These are phyloP conservation scores for Smutsia temminckii DNA, from an alignment of 2,797 vertebrate species.

Conservation along the genomic window DNA sequence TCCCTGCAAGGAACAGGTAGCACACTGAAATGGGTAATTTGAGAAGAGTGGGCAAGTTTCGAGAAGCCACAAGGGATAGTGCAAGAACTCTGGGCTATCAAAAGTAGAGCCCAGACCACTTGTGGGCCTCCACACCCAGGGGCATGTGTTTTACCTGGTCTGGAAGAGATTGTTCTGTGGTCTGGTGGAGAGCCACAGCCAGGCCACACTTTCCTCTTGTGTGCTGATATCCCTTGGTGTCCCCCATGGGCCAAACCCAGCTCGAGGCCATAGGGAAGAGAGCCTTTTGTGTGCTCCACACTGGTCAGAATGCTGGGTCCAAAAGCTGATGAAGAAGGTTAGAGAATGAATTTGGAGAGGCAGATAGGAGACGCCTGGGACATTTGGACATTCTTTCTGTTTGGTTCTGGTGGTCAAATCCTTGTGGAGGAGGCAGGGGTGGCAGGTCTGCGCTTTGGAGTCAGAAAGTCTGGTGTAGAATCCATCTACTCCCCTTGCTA, in stretches of 20 bases:
- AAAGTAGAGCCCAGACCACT: neutral
- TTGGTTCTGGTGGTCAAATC: constrained; percentile 44
- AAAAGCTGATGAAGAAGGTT: neutral
- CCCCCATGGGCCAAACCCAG: neutral
- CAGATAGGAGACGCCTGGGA: neutral
- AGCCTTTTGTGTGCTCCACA: neutral
- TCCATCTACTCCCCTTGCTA: neutral
- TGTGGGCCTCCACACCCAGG: neutral
- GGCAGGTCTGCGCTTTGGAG: neutral
- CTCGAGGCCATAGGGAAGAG: neutral
- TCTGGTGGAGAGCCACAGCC: neutral
- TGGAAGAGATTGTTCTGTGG: neutral
- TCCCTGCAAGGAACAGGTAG: neutral
- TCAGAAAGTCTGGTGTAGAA: neutral
- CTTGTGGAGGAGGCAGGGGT: constrained; percentile 18
- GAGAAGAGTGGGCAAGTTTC: neutral
- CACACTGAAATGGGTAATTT: neutral
- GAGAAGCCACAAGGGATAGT: neutral
- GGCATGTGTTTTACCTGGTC: neutral
- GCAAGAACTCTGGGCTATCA: neutral
- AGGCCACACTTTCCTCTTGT: neutral
- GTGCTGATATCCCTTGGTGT: neutral
- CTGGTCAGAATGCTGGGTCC: neutral
- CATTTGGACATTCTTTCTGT: constrained; percentile 16
- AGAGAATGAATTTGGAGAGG: neutral